Evolutionary conservation across 2,888 invertebrate species (phyloP).

Genomic region (Biston stratarius): DNA sequence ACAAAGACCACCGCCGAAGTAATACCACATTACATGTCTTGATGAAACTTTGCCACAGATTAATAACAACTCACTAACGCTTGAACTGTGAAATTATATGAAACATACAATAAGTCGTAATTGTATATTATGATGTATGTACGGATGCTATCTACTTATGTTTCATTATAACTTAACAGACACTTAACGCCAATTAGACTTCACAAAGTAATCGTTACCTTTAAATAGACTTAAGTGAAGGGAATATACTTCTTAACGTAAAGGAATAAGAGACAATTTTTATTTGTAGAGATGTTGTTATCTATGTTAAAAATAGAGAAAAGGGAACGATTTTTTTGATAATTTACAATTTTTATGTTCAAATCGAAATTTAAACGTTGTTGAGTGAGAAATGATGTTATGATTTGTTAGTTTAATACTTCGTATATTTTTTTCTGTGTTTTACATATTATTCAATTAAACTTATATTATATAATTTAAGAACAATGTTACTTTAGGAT

Average conservation of each 20-base stretch:
- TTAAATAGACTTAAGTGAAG: constrained; percentile 5
- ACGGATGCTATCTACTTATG: constrained; percentile 78
- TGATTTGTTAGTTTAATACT: constrained; percentile 84
- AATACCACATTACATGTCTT: constrained; percentile 56
- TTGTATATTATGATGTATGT: constrained; percentile 70
- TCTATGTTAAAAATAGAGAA: constrained; percentile 54
- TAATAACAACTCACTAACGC: constrained; percentile 46
- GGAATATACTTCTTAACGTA: constrained; percentile 49
- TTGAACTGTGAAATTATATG: constrained; percentile 67
- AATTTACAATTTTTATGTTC: constrained; percentile 66
- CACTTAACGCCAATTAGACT: constrained; percentile 80
- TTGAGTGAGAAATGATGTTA: constrained; percentile 77
- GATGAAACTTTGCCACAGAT: constrained; percentile 43
- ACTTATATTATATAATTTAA: too few relatives aligned
- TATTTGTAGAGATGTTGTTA: constrained; percentile 30
- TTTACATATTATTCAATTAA: too few relatives aligned
- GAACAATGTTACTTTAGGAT: too few relatives aligned
- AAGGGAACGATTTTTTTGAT: constrained; percentile 78
- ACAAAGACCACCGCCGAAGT: constrained; percentile 61
- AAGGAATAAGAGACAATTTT: constrained; percentile 38
- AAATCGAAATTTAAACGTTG: constrained; percentile 68
- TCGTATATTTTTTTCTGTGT: constrained; percentile 46
- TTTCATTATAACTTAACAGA: constrained; percentile 81
- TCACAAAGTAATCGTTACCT: constrained; percentile 49
- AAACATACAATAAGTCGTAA: constrained; percentile 72